phyloP scores from a whole-genome alignment of 2,888 invertebrate species.

The Anaspis maculata region DNA sequence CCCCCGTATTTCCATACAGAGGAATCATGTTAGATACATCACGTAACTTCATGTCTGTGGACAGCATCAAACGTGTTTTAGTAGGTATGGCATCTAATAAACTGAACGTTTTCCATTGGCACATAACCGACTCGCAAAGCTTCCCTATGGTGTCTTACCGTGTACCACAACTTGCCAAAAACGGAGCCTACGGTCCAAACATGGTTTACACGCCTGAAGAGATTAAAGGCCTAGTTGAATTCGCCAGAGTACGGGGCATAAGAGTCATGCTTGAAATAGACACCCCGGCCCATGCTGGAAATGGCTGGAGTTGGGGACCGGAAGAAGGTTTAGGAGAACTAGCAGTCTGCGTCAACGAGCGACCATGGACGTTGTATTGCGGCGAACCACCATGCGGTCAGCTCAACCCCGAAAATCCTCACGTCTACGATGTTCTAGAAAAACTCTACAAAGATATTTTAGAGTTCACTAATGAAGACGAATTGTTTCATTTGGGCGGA shows the following conservation, averaged over 20 bases:
- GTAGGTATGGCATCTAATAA: conserved; percentile 86
- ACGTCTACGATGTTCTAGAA: conserved; percentile 64
- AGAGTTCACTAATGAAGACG: conserved; percentile 64
- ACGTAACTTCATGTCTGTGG: conserved; percentile 76
- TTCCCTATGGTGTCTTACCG: conserved; percentile 76
- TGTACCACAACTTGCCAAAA: conserved; percentile 69
- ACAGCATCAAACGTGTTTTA: conserved; percentile 62
- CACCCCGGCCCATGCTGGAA: conserved; percentile 82
- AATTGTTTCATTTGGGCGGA: conserved; percentile 77
- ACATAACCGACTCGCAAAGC: conserved; percentile 83
- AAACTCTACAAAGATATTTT: conserved; percentile 68
- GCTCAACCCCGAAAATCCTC: conserved; percentile 71
- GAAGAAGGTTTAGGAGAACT: conserved; percentile 67
- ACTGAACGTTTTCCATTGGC: conserved; percentile 91
- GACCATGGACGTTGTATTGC: conserved; percentile 69
- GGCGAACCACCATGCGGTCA: conserved; percentile 85
- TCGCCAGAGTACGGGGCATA: conserved; percentile 73
- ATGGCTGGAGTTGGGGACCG: conserved; percentile 80
- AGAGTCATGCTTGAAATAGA: conserved; percentile 84
- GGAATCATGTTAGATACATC: conserved; percentile 88
- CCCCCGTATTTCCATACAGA: conserved; percentile 70
- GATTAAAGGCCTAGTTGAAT: conserved; percentile 63
- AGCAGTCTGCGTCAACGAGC: conserved; percentile 69
- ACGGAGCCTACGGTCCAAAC: conserved; percentile 79
- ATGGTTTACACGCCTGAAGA: conserved; percentile 59